Evolutionary conservation across 2,888 invertebrate genomes (phyloP), one percentile per base, ranked within the genome.

Genomic region (Peribatodes rhomboidaria): DNA sequence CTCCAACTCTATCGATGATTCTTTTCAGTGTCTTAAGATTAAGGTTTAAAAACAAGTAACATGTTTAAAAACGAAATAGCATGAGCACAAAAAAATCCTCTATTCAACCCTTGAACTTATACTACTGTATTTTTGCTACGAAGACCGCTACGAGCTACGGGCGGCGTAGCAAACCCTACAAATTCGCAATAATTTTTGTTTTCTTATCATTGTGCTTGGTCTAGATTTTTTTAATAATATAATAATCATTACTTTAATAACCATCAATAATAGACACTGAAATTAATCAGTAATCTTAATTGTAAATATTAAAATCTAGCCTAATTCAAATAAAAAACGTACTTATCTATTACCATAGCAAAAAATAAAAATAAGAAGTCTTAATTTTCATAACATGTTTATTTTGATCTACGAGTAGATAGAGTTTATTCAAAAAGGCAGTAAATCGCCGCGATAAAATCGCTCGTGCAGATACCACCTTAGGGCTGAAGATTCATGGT

Each of bases 121-220:
- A 27, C 6, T 41, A 16, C 16, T 1, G 11, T 49, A 13, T 14
- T 14, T 46, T 46, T 20, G 61, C 58, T 64, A 64, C 54, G 58
- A 18, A 11, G 18, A 13, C 1, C 14, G 54, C 64, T 59, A 64
- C 59, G 55, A 42, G 59, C 59, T 64, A 64, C 64, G n/a, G n/a
- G n/a, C n/a, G 64, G 13, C 64, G 64, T 64, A 64, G 64, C 59
- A 42, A 22, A 6, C 6, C 14, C 13, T 20, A 20, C 35, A 13
- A 52, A 20, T 31, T 31, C 16, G 47, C 47, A 49, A 31, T 11
- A 14, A 31, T n/a, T n/a, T 46, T n/a, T n/a, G n/a, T n/a, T 49
- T 46, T 22, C 16, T 27, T 4, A 22, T 1, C 1, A 13, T 11
- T 22, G 9, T 13, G 8, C 1, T 14, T 0, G 8, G 7, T 16